phyloP scores from a whole-genome alignment of 64 coral and sea anemone species.

The Orbicella faveolata region DNA sequence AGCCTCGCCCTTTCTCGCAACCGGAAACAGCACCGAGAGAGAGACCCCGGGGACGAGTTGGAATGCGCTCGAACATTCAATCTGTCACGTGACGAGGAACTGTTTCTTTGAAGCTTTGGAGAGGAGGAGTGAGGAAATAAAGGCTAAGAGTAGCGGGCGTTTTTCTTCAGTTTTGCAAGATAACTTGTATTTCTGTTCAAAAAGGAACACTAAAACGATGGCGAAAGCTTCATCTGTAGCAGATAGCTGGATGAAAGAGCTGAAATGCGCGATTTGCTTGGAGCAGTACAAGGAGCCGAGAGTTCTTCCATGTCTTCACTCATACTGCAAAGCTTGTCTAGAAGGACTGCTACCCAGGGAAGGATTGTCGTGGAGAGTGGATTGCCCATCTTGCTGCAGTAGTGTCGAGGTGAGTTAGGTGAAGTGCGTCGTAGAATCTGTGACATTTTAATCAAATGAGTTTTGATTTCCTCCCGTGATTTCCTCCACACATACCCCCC shows the following conservation, averaged over 20 bases:
- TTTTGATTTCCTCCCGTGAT: too few relatives aligned
- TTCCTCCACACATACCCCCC: too few relatives aligned
- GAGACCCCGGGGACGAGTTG: too few relatives aligned
- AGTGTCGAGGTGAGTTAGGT: not conserved
- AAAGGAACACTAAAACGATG: not conserved
- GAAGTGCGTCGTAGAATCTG: not conserved
- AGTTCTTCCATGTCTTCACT: slow-evolving; percentile 36
- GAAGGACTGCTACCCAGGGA: not conserved
- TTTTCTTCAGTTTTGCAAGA: not conserved
- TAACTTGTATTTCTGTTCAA: not conserved
- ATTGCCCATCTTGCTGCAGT: not conserved
- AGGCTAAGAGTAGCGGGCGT: too few relatives aligned
- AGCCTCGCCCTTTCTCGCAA: too few relatives aligned
- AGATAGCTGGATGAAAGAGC: not conserved
- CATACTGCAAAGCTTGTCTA: slow-evolving; percentile 9
- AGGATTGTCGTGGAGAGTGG: not conserved
- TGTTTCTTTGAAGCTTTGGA: too few relatives aligned
- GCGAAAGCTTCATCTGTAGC: slow-evolving; percentile 2
- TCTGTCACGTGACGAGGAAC: not conserved
- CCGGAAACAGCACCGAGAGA: too few relatives aligned
- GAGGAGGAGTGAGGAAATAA: too few relatives aligned
- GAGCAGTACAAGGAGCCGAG: slow-evolving; percentile 15
- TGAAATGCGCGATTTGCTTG: slow-evolving; percentile 11
- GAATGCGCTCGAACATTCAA: not conserved
- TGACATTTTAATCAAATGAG: too few relatives aligned